Base-by-base conservation (phyloP, 1,140 invertebrate species). In the Dolichoris vasculosae region DNA sequence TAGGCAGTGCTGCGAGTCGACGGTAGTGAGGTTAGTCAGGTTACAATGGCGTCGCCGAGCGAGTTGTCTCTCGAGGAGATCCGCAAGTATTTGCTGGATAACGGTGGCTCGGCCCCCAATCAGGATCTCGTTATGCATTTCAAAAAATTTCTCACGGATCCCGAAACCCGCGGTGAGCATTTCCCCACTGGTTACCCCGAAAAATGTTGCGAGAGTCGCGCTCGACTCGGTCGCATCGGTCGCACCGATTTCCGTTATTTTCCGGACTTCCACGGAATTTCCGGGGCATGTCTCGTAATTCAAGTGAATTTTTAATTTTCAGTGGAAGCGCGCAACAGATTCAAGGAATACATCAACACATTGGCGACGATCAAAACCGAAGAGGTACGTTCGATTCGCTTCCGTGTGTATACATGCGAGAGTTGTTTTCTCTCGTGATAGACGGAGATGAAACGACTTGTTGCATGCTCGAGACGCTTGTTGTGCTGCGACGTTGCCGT, bases 291-390 rank as follows among this genome's bases (percentile, higher is more conserved):
- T 55, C n/a, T n/a, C 17, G 35, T 51, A 51, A 46, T 51, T 43
- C 40, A 64, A 85, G 55, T 48, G 32, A 64, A 38, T 82, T 89
- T 90, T 92, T 90, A 88, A 85, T 89, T 96, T 96, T 85, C 94
- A 97, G 96, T 96, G 92, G 96, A 97, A 92, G 97, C 97, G 2
- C 94, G 97, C 88, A 96, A 95, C 87, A 95, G 96, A 87, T 99
- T 99, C 91, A 98, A 98, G 94, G 96, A 97, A 85, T 97, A 97
- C 93, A 97, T 99, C 6, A 99, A 98, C 91, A 95, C 95, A 55
- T 93, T 99, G 86, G 97, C 98, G 6, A 96, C 95, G 13, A 97
- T 98, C 75, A 97, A 96, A 91, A 95, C 95, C 87, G 95, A 96
- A 90, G 95, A 95, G 90, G 93, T 93, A 86, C 86, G 91, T 90